Base-by-base conservation (phyloP, 2,888 invertebrate species). In the Dexiosoma caninum region DNA sequence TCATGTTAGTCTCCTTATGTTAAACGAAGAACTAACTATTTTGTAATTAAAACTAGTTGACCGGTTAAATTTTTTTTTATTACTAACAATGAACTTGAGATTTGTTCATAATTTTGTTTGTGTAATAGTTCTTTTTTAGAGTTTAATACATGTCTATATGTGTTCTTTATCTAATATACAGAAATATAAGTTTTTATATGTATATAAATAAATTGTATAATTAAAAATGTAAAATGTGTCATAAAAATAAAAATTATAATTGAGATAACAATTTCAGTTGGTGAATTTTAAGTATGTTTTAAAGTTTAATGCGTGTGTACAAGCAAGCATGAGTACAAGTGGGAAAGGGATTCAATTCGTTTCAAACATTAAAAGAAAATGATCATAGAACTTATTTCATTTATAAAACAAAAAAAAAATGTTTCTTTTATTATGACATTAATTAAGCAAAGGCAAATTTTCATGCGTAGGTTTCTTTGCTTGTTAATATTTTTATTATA, bases 51-150 rank as follows among this genome's bases (percentile, higher is more conserved):
- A 79, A 78, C 71, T 42, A 60, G 77, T 75, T 78, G 32, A 64
- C 60, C 23, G 23, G 10, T 49, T 60, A 67, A 40, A 49, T 51
- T 69, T 77, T 82, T 75, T 59, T 81, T 77, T 81, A 79, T 83
- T 81, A 82, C 84, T 84, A 85, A 84, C 86, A 87, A 85, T 86
- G 87, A 87, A 87, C 87, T 87, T 86, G 87, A 84, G 87, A 84
- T 59, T 71, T 57, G 32, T 59, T 23, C 32, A 57, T 46, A 49
- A 46, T 62, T 55, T 40, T 49, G n/a, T 59, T 62, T 62, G 35
- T 46, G 42, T 67, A 62, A 19, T 64, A 40, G 10, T 64, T 57
- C 27, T 42, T 27, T 14, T 55, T 37, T 44, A 55, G 35, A 55
- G 12, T 60, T 57, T 51, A 27, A 37, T 37, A 40, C 8, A 30